A percentile compares a stretch with the other conserved stretches of the same genome.
Evolutionary conservation across 2,797 vertebrate species (phyloP).

Genomic region (Cuniculus paca): DNA sequence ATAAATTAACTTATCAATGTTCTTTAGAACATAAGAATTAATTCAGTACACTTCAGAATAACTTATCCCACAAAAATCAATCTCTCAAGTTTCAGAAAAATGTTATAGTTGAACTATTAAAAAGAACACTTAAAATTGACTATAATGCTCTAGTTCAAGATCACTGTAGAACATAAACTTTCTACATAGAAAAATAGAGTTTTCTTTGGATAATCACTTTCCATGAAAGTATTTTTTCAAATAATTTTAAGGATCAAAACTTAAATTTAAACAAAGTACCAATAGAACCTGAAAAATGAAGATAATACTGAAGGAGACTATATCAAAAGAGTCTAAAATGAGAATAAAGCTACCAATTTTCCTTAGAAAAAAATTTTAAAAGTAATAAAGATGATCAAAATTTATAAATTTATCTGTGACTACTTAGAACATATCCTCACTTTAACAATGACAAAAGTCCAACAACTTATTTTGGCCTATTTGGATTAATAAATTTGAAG

Average conservation of each 20-base stretch:
- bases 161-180: neutral
- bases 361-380: neutral
- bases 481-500: neutral
- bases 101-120: neutral
- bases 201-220: neutral
- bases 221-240: slow-evolving; percentile 7
- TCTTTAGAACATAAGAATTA: slow-evolving; percentile 19
- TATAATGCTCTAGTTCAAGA: neutral
- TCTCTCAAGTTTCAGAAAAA: slow-evolving; percentile 15
- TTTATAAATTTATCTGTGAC: neutral
- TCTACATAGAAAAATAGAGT: slow-evolving; percentile 3
- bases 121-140: slow-evolving; percentile 8
- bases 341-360: neutral
- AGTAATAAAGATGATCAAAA: neutral
- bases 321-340: slow-evolving; percentile 32
- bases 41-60: slow-evolving; percentile 41
- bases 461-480: neutral
- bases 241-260: slow-evolving; percentile 12
- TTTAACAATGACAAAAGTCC: neutral
- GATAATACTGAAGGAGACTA: neutral
- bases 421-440: neutral
- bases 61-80: slow-evolving; percentile 21
- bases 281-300: slow-evolving; percentile 15
- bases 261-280: slow-evolving; percentile 35
- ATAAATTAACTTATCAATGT: neutral